Conservation (phyloP, 2,113 vertebrate genomes). For the Nerophis lumbriciformis region DNA sequence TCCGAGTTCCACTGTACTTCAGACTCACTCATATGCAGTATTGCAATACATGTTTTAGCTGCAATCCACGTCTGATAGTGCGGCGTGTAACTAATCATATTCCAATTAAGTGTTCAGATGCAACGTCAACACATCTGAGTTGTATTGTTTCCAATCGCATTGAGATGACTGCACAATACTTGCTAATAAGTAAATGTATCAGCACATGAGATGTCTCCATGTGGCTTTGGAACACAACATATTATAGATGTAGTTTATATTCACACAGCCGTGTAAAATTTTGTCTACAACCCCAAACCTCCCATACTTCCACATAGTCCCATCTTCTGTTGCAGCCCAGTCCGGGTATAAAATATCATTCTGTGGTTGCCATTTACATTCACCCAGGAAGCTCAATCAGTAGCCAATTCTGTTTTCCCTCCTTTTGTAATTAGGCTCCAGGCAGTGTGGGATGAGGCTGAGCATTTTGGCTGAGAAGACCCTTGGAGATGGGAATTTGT, state of each 20-base stretch:
- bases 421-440: slow-evolving; percentile 57
- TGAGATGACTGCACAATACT: slow-evolving; percentile 41
- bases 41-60: background rate
- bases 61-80: slow-evolving; percentile 14
- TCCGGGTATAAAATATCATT: slow-evolving; percentile 52
- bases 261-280: slow-evolving; percentile 42
- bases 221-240: slow-evolving; percentile 35
- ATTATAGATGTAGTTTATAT: slow-evolving; percentile 37
- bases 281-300: slow-evolving; percentile 19
- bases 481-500: slow-evolving; percentile 57
- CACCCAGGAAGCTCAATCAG: slow-evolving; percentile 71
- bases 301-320: slow-evolving; percentile 19
- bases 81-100: slow-evolving; percentile 33
- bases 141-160: slow-evolving; percentile 53
- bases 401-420: slow-evolving; percentile 55
- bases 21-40: background rate
- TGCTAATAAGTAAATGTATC: slow-evolving; percentile 37
- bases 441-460: slow-evolving; percentile 55
- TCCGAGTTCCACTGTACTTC: slow-evolving; percentile 31
- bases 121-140: slow-evolving; percentile 37
- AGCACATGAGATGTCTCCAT: slow-evolving; percentile 33
- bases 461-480: slow-evolving; percentile 65
- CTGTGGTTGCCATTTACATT: slow-evolving; percentile 60
- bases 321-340: slow-evolving; percentile 33
- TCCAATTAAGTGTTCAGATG: slow-evolving; percentile 30